These are phyloP conservation scores for Tenrec ecaudatus DNA, from an alignment of 2,113 vertebrate genomes.

Conservation along the genomic window DNA sequence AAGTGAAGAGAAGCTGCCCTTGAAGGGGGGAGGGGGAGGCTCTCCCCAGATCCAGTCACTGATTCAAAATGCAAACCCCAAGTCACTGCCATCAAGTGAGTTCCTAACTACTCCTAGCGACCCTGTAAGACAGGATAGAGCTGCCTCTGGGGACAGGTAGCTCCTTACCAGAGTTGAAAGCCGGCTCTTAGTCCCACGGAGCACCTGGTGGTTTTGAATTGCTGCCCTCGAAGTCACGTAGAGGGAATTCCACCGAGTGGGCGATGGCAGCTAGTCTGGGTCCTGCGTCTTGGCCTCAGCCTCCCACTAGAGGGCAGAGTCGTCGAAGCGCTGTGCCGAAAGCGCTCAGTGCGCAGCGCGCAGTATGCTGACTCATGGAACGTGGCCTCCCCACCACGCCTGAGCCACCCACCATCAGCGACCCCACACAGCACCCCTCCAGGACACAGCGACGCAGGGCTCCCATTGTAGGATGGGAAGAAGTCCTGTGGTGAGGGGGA, in stretches of 20 bases:
- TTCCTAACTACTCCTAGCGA: no score
- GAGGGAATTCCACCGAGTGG: no score
- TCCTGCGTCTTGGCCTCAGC: not conserved
- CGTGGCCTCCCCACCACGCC: not conserved
- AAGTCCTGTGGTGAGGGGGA: not conserved
- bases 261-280: not conserved
- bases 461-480: not conserved
- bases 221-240: no score
- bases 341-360: no score
- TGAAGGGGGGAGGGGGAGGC: not conserved
- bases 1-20: not conserved
- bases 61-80: no score
- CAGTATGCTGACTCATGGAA: not conserved
- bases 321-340: not conserved
- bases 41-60: not conserved
- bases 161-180: no score
- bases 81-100: no score
- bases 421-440: not conserved
- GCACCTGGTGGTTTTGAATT: not conserved
- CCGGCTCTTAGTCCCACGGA: no score
- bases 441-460: not conserved
- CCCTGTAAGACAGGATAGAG: no score
- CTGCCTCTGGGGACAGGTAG: no score
- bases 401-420: not conserved
- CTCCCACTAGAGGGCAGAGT: conserved; percentile 77